Evolutionary conservation across 1,140 invertebrate species (phyloP).

Genomic region (Drosophila equinoxialis): DNA sequence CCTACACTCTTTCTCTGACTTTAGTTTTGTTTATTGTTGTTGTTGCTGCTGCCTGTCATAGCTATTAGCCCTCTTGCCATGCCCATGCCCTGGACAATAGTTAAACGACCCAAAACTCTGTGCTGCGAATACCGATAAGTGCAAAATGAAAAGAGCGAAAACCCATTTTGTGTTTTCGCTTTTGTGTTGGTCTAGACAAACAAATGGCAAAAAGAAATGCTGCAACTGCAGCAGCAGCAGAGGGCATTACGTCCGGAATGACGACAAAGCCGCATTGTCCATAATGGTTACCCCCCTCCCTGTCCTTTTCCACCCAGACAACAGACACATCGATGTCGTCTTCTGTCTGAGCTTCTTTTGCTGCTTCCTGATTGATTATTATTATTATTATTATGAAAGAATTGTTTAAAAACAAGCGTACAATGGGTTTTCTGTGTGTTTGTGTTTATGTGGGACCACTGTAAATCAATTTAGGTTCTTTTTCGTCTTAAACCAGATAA

Average conservation of each 20-base stretch:
- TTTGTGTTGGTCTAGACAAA: slow-evolving; percentile 69
- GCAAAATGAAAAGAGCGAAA: slow-evolving; percentile 40
- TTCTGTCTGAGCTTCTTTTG: slow-evolving; percentile 37
- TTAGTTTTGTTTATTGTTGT: neutral
- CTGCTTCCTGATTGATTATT: slow-evolving; percentile 16
- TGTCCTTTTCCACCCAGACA: slow-evolving; percentile 17
- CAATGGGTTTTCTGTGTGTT: slow-evolving; percentile 14
- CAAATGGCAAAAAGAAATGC: slow-evolving; percentile 49
- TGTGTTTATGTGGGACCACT: slow-evolving; percentile 21
- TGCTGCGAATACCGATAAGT: slow-evolving; percentile 66
- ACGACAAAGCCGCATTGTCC: slow-evolving; percentile 67
- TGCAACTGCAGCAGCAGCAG: slow-evolving; percentile 14
- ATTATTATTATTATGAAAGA: slow-evolving; percentile 12
- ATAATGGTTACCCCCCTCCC: slow-evolving; percentile 59
- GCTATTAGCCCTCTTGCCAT: slow-evolving; percentile 47
- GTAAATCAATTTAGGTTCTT: slow-evolving; percentile 46
- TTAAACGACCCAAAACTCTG: slow-evolving; percentile 16
- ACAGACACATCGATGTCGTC: slow-evolving; percentile 42
- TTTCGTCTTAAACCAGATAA: slow-evolving; percentile 36
- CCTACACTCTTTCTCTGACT: slow-evolving; percentile 39
- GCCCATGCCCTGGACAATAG: slow-evolving; percentile 55
- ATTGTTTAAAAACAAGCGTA: slow-evolving; percentile 33
- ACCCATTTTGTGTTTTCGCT: slow-evolving; percentile 30
- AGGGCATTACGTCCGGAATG: slow-evolving; percentile 3
- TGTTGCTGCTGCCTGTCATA: slow-evolving; percentile 15